Percentiles rank a stretch among this genome's conserved stretches.
Evolutionary conservation across 2,113 vertebrate genomes (phyloP).

Genomic region (Amphiprion ocellaris): DNA sequence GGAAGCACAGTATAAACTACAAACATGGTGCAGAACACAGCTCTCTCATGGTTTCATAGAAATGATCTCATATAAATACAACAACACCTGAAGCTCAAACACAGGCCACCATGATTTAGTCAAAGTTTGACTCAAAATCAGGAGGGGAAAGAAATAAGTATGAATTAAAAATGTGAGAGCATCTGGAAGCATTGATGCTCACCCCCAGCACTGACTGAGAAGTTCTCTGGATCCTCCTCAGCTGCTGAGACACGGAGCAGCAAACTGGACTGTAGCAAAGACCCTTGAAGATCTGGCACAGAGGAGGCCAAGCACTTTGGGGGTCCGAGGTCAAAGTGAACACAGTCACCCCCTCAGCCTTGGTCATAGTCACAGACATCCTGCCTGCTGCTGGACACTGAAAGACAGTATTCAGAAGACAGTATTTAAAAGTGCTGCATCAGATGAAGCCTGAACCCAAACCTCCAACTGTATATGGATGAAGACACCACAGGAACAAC

Average conservation of each 20-base stretch:
- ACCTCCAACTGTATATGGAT: too few relatives aligned
- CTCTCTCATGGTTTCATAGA: too few relatives aligned
- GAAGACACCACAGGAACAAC: too few relatives aligned
- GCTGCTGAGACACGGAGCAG: conserved; percentile 64
- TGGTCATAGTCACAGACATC: conserved; percentile 73
- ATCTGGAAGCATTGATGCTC: conserved; percentile 20
- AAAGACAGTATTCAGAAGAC: background rate
- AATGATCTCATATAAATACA: too few relatives aligned
- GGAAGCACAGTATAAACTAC: conserved; percentile 1
- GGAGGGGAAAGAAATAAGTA: background rate
- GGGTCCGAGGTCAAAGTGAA: conserved; percentile 69
- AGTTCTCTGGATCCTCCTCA: conserved; percentile 32
- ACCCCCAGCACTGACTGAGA: conserved; percentile 75
- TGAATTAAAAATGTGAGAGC: background rate
- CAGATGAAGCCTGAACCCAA: background rate
- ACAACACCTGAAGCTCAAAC: too few relatives aligned
- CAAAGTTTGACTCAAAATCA: background rate
- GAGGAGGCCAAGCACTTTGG: conserved; percentile 60
- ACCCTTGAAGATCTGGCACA: conserved; percentile 73
- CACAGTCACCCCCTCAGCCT: conserved; percentile 69
- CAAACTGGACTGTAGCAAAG: conserved; percentile 78
- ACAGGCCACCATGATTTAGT: background rate
- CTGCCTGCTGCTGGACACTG: conserved; percentile 24
- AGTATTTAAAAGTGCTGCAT: background rate
- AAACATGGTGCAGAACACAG: background rate